Evolutionary conservation across 2,113 vertebrate genomes (phyloP).

Genomic region (Lophura nycthemera): DNA sequence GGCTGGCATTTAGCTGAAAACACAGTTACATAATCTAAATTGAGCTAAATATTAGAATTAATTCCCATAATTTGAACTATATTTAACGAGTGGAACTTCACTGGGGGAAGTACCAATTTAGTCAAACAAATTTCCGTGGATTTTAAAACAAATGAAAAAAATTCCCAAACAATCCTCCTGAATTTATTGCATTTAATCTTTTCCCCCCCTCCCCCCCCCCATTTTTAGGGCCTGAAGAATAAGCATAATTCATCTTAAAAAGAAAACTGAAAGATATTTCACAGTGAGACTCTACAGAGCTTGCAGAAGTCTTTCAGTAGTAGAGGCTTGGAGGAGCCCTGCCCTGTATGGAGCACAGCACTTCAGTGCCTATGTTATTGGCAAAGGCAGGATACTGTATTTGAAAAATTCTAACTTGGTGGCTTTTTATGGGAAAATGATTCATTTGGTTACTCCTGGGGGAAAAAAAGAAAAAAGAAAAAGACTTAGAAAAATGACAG

Average conservation of each 20-base stretch:
- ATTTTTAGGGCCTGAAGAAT: neutral
- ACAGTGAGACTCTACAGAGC: neutral
- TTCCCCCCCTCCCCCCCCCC: neutral
- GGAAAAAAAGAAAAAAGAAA: neutral
- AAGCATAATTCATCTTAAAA: neutral
- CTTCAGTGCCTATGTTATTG: neutral
- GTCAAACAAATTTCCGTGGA: neutral
- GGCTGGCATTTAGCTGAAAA: neutral
- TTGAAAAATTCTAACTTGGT: neutral
- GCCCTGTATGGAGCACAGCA: neutral
- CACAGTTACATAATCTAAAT: neutral
- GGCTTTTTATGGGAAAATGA: neutral
- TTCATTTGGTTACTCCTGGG: neutral
- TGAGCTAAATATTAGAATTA: neutral
- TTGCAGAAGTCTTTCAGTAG: neutral
- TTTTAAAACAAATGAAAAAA: neutral
- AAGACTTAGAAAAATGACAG: neutral
- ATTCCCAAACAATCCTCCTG: too few relatives aligned
- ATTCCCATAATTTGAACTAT: neutral
- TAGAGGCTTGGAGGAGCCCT: neutral
- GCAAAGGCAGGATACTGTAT: neutral
- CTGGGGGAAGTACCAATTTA: neutral
- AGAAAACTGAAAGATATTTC: neutral
- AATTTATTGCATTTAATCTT: neutral
- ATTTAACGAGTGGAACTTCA: neutral